A percentile compares a stretch with the other conserved stretches of the same genome.
Conservation (phyloP, 2,797 vertebrate genomes). For the Chrysolophus pictus region DNA sequence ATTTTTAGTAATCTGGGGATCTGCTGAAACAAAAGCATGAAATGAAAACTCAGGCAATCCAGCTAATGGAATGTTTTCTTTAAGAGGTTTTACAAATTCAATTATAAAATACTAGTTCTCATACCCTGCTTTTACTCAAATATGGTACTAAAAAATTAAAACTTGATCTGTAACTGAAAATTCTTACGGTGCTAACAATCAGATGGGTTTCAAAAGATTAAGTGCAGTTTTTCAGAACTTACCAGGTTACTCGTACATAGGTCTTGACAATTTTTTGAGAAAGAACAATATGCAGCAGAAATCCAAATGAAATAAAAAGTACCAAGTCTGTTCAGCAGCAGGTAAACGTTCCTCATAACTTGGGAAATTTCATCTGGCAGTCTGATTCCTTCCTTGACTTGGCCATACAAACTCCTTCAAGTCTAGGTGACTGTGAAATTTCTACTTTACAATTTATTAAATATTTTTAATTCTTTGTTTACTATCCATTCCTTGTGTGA, state of each 20-base stretch:
- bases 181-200: neutral
- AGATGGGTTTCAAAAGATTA: neutral
- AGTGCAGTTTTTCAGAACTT: constrained; percentile 56
- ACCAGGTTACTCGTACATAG: constrained; percentile 69
- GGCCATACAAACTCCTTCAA: neutral
- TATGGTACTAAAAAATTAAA: neutral
- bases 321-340: neutral
- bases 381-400: constrained; percentile 13
- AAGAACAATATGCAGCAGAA: constrained; percentile 29
- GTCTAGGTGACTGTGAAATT: neutral
- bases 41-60: neutral
- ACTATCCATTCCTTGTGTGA: neutral
- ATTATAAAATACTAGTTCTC: neutral
- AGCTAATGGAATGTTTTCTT: neutral
- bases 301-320: constrained; percentile 63
- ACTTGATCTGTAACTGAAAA: neutral
- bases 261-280: constrained; percentile 61
- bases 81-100: neutral
- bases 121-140: neutral
- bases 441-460: neutral
- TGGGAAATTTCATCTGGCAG: neutral
- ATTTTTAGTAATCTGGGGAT: neutral
- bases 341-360: constrained; percentile 58
- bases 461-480: neutral
- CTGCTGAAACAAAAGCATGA: neutral